Percentiles rank a stretch among this genome's conserved stretches.
These are phyloP conservation scores for Silurus meridionalis DNA, from an alignment of 2,113 vertebrate species.

Conservation along the genomic window DNA sequence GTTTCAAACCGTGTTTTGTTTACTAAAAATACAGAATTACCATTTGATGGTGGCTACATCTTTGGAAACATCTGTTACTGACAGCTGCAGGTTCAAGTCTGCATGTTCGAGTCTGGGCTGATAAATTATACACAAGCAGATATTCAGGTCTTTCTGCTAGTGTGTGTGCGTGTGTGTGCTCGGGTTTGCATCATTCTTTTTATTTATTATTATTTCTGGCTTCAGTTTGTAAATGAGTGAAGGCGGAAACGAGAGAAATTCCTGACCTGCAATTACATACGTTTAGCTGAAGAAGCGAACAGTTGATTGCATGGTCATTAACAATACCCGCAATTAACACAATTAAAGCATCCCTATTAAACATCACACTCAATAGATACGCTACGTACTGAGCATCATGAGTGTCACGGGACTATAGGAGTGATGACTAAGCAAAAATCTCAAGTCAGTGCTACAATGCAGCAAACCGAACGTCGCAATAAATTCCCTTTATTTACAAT, in stretches of 20 bases:
- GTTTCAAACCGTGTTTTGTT: not conserved
- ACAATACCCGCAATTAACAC: not conserved
- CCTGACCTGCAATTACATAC: not conserved
- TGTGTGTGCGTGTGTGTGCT: too few species aligned
- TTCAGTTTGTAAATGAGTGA: not conserved
- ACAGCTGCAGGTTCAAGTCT: constrained; percentile 27
- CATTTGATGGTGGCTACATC: constrained; percentile 12
- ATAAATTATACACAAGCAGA: constrained; percentile 7
- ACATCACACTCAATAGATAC: not conserved
- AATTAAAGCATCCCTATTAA: not conserved
- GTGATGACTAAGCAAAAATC: not conserved
- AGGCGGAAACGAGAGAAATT: not conserved
- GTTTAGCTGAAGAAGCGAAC: not conserved
- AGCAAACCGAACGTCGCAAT: not conserved
- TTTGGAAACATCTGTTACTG: constrained; percentile 19
- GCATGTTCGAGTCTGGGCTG: not conserved
- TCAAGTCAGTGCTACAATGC: not conserved
- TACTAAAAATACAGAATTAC: constrained; percentile 19
- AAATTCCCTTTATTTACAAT: not conserved
- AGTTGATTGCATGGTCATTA: not conserved
- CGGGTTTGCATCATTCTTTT: too few species aligned
- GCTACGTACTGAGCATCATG: not conserved
- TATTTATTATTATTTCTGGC: not conserved
- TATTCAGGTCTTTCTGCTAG: not conserved
- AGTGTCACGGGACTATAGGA: not conserved